These are phyloP conservation scores for Adineta ricciae DNA, from an alignment of 2,888 invertebrate species.

Conservation along the genomic window DNA sequence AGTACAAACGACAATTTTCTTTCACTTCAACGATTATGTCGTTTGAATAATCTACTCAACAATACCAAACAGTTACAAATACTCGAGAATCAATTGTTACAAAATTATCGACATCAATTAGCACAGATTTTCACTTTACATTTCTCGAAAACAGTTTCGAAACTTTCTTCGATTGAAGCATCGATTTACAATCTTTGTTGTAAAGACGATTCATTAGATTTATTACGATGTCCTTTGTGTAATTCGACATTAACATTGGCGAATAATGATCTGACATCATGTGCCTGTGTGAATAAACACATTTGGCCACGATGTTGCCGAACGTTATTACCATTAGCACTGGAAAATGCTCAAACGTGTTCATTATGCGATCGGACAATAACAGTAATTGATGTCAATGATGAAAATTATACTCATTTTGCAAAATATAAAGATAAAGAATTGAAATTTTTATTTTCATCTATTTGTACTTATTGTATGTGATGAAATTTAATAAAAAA, in stretches of 20 bases:
- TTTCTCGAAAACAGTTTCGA: neutral
- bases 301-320: neutral
- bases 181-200: neutral
- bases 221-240: neutral
- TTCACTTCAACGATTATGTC: conserved; percentile 1
- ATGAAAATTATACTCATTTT: neutral
- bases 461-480: neutral
- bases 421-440: neutral
- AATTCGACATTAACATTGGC: neutral
- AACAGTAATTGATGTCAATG: neutral
- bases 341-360: neutral
- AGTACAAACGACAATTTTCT: neutral
- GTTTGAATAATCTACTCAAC: neutral
- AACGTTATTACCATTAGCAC: neutral
- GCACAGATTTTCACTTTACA: neutral
- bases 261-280: neutral
- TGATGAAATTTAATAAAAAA: neutral
- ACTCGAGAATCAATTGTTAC: neutral
- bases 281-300: neutral
- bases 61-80: neutral
- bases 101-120: neutral
- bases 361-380: conserved; percentile 4
- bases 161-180: neutral
- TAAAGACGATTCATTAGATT: neutral
- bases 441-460: neutral